Percentiles rank a stretch among this genome's conserved stretches.
Evolutionary conservation across 2,797 vertebrate species (phyloP).

Genomic region (Peromyscus attwateri): DNA sequence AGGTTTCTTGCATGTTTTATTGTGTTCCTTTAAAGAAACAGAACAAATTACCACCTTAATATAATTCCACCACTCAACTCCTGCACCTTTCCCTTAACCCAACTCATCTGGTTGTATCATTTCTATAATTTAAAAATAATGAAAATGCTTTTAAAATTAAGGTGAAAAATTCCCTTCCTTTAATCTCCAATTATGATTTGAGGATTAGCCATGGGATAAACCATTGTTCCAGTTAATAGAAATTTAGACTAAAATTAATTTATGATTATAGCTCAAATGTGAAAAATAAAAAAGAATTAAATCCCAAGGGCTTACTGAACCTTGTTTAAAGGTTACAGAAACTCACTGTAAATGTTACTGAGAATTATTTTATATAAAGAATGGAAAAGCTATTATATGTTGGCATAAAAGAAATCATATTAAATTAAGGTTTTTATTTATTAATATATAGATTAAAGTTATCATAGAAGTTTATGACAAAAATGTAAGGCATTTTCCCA

Average conservation of each 20-base stretch:
- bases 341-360: constrained; percentile 1
- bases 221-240: constrained; percentile 46
- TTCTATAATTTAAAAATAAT: constrained; percentile 56
- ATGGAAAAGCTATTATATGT: constrained; percentile 17
- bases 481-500: constrained; percentile 21
- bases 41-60: neutral
- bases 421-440: constrained; percentile 44
- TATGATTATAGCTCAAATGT: constrained; percentile 48
- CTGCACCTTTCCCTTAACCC: neutral
- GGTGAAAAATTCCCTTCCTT: neutral
- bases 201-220: constrained; percentile 50
- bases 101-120: neutral
- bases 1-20: neutral
- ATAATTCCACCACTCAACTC: neutral
- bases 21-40: neutral
- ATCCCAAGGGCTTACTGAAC: constrained; percentile 4
- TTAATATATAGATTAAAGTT: constrained; percentile 56
- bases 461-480: neutral
- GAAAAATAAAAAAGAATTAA: constrained; percentile 50
- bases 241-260: constrained; percentile 51
- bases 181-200: constrained; percentile 26
- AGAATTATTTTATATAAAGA: constrained; percentile 59
- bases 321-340: constrained; percentile 45
- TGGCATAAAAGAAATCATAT: constrained; percentile 28
- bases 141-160: constrained; percentile 44